Base-by-base conservation (phyloP, 2,113 vertebrate genomes). In the Syrmaticus mikado region DNA sequence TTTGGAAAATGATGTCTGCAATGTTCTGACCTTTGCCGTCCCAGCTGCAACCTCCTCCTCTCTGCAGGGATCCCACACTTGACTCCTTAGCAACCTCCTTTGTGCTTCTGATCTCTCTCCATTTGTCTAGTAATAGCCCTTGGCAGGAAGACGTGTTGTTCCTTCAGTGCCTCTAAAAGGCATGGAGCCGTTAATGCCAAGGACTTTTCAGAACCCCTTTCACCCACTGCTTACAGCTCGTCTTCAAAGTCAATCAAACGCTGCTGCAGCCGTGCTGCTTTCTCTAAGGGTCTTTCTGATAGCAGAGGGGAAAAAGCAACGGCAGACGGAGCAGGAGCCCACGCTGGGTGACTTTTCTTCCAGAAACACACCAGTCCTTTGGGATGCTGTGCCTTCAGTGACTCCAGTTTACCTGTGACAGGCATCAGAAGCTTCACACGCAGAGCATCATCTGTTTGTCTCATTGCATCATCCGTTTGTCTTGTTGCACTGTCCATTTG, bases 31-130 rank as follows among this genome's bases (percentile, higher is more conserved):
- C 97, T 97, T 93, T 97, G 97, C 77, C 93, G 96, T 92, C 91
- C 97, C 97, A 97, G 97, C 97, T 98, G 96, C 96, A 95, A 82
- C 82, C 93, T 83, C 79, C 91, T 87, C 79, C 92, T 94, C 95
- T 76, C 89, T 61, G 83, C 87, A 48, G 89, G 93, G 95, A 93
- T 97, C 95, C 96, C 95, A 92, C 90, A 94, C 97, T 92, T 92
- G 93, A 96, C 89, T 94, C 93, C 92, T 94, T 67, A 71, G 95
- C 91, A 96, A 96, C 92, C 95, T 65, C 85, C 95, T 95, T 94
- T 95, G 92, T 95, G 90, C 91, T 81, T 95, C 95, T 88, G 94
- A 76, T 94, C 92, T 87, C 91, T 53, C 72, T 58, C 64, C 81
- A 3, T 90, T 83, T 28, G 78, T 88, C 96, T 92, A 40, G 34